These are phyloP conservation scores for Rattus rattus DNA, from an alignment of 2,113 vertebrate species.

Conservation along the genomic window DNA sequence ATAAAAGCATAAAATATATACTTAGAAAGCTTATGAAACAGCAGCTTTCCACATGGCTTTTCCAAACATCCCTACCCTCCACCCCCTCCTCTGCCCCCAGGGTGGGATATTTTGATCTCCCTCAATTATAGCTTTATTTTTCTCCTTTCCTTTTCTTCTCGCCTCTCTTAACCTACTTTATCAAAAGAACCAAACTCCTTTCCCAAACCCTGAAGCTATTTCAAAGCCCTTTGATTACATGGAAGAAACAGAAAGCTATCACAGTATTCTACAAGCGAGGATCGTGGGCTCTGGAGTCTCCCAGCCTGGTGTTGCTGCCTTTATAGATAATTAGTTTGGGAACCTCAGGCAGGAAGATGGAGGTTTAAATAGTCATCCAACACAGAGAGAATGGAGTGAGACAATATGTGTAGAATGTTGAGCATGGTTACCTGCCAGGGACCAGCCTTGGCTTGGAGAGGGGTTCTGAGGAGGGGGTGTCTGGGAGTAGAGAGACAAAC, in stretches of 20 bases:
- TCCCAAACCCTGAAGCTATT: not conserved
- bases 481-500: too few relatives aligned
- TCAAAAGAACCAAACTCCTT: not conserved
- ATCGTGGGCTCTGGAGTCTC: not conserved
- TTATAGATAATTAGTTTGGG: slow-evolving; percentile 6
- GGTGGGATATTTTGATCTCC: not conserved
- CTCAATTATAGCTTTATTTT: slow-evolving; percentile 44
- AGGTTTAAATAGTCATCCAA: slow-evolving; percentile 23
- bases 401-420: not conserved
- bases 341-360: not conserved
- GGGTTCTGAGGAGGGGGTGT: too few relatives aligned
- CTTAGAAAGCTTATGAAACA: not conserved
- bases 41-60: not conserved
- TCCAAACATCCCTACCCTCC: not conserved
- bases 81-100: not conserved
- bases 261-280: not conserved
- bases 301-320: not conserved
- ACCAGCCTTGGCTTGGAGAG: too few relatives aligned
- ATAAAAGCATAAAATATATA: not conserved
- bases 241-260: not conserved
- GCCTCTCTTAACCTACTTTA: not conserved
- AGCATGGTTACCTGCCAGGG: not conserved
- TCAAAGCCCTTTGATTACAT: not conserved
- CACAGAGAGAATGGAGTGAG: not conserved
- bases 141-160: not conserved